Evolutionary conservation across 2,888 invertebrate species (phyloP).

Genomic region (Petrophora chlorosata): DNA sequence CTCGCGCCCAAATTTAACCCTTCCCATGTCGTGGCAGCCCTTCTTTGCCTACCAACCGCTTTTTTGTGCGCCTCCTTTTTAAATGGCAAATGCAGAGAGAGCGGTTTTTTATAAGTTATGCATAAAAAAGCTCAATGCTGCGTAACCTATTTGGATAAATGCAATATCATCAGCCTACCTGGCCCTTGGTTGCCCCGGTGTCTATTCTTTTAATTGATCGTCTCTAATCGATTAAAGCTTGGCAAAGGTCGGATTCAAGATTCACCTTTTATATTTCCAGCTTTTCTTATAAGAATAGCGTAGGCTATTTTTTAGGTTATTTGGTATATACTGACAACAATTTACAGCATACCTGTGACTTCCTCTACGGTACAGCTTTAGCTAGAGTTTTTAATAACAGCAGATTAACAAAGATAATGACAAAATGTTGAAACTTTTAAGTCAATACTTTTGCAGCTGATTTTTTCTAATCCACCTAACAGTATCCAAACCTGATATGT

Average conservation of each 20-base stretch:
- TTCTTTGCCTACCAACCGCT: constrained; percentile 74
- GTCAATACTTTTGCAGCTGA: constrained; percentile 36
- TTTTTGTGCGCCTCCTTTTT: constrained; percentile 76
- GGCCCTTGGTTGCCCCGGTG: constrained; percentile 54
- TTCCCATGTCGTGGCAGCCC: constrained; percentile 72
- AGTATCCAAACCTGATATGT: constrained; percentile 59
- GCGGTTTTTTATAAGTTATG: constrained; percentile 70
- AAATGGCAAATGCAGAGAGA: constrained; percentile 82
- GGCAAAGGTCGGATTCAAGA: constrained; percentile 31
- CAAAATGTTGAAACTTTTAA: constrained; percentile 38
- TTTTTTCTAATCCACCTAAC: constrained; percentile 55
- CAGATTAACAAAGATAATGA: background rate
- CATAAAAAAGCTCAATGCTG: too few species aligned
- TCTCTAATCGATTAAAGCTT: constrained; percentile 73
- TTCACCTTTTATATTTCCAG: constrained; percentile 13
- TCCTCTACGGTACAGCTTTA: background rate
- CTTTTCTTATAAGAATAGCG: constrained; percentile 33
- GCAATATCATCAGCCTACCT: constrained; percentile 81
- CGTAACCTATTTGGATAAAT: constrained; percentile 67
- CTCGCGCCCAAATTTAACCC: constrained; percentile 71
- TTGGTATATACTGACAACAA: too few species aligned
- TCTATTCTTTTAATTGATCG: constrained; percentile 74
- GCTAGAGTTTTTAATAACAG: too few species aligned
- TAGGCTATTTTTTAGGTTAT: too few species aligned
- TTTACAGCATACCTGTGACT: too few species aligned